Evolutionary conservation across 1,140 invertebrate species (phyloP).

Genomic region (Magallana ariakensis): DNA sequence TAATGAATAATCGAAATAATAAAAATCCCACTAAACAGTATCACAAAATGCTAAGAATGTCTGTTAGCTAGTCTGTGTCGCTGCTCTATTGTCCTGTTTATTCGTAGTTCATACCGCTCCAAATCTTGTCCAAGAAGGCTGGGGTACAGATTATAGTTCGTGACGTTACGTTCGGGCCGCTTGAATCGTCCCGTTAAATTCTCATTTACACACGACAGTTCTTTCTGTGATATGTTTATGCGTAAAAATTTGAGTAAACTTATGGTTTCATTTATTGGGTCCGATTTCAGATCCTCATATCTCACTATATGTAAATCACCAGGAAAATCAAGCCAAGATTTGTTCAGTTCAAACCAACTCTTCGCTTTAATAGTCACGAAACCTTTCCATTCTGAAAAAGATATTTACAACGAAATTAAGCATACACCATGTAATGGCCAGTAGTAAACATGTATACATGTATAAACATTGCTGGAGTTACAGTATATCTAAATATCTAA

Average conservation of each 20-base stretch:
- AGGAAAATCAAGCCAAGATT: slow-evolving; percentile 7
- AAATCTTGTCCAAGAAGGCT: neutral
- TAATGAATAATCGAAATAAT: too few species aligned
- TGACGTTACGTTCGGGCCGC: neutral
- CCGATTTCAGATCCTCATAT: neutral
- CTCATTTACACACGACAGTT: slow-evolving; percentile 3
- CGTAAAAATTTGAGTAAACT: slow-evolving; percentile 26
- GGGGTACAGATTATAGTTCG: neutral
- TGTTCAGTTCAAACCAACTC: neutral
- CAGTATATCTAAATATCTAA: too few species aligned
- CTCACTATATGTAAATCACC: slow-evolving; percentile 15
- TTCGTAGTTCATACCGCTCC: slow-evolving; percentile 11
- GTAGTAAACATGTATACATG: too few species aligned
- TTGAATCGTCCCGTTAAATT: slow-evolving; percentile 13
- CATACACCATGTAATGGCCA: too few species aligned
- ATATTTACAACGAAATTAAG: neutral
- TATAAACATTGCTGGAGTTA: too few species aligned
- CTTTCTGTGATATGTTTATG: slow-evolving; percentile 20
- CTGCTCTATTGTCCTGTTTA: neutral
- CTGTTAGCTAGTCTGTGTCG: neutral
- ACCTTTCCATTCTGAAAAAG: slow-evolving; percentile 1
- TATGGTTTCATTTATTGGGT: slow-evolving; percentile 16
- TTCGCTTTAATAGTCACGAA: neutral
- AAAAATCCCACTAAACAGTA: too few species aligned
- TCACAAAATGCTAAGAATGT: neutral